These are phyloP conservation scores for Cromileptes altivelis DNA, from an alignment of 2,113 vertebrate species.

Conservation along the genomic window DNA sequence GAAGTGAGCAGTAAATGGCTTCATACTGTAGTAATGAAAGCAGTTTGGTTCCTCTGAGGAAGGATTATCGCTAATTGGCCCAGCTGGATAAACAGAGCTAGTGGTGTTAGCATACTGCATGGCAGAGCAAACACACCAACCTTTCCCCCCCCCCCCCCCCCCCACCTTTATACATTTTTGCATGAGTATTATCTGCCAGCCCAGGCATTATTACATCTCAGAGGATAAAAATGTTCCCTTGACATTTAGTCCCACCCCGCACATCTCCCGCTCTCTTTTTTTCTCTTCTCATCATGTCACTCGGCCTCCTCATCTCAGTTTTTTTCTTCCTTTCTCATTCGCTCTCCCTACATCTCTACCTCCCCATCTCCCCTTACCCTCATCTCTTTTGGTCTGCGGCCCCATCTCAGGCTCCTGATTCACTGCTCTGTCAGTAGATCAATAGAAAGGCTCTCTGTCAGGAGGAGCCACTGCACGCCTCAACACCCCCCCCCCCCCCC, in stretches of 20 bases:
- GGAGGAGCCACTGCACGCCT: slow-evolving; percentile 33
- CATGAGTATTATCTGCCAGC: slow-evolving; percentile 20
- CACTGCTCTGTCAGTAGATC: slow-evolving; percentile 78
- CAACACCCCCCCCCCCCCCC: not conserved
- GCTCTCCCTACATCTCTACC: slow-evolving; percentile 33
- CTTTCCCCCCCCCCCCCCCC: slow-evolving; percentile 7
- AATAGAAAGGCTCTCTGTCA: slow-evolving; percentile 78
- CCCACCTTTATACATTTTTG: slow-evolving; percentile 9
- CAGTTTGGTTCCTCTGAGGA: slow-evolving; percentile 72
- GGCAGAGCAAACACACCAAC: slow-evolving; percentile 45
- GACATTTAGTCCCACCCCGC: slow-evolving; percentile 40
- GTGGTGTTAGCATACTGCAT: slow-evolving; percentile 55
- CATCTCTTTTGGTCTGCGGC: slow-evolving; percentile 62
- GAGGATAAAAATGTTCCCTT: slow-evolving; percentile 46
- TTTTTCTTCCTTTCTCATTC: not conserved
- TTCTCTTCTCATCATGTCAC: slow-evolving; percentile 19
- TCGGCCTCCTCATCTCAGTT: slow-evolving; percentile 3
- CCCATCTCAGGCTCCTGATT: slow-evolving; percentile 73
- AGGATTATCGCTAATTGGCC: slow-evolving; percentile 76
- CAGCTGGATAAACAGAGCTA: slow-evolving; percentile 75
- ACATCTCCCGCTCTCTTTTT: not conserved
- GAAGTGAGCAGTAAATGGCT: slow-evolving; percentile 61
- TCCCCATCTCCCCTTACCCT: slow-evolving; percentile 32
- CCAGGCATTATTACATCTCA: slow-evolving; percentile 36
- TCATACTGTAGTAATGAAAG: slow-evolving; percentile 67